Evolutionary conservation across 1,140 invertebrate species (phyloP), one percentile per base, ranked within the genome.

Genomic region (Asbolus verrucosus): DNA sequence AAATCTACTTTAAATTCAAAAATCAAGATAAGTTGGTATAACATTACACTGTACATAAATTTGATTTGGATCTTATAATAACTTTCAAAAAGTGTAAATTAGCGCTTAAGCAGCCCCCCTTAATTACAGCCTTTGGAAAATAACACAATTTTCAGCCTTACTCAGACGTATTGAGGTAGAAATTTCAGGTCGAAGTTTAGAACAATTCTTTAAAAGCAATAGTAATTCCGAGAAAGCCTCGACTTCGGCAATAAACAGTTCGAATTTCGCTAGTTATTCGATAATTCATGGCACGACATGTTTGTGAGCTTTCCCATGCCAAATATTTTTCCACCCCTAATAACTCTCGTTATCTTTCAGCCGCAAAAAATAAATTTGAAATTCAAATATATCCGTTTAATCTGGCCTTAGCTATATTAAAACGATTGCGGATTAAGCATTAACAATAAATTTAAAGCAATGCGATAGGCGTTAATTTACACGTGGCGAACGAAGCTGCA

Each of bases 401-500:
- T 54, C 46, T 27, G 46, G 46, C 19, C 46, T 24, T 14, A 54
- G 19, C 46, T 54, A 27, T 54, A 54, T 54, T 54, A 54, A 54
- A 54, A 27, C 46, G 19, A 54, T 27, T 27, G 46, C 9, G 43
- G 39, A 16, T 43, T 18, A 43, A 9, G 43, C 46, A 27, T 54
- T n/a, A 54, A 54, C 46, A 54, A 54, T 54, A 43, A 43, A 43
- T 54, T 54, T 27, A 21, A 24, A 54, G 46, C 33, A n/a, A 36
- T 6, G 46, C 46, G 46, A 54, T 54, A 24, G 46, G 46, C 13
- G 46, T 54, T 54, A 54, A 54, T 54, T 54, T 27, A 16, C n/a
- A 3, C 46, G 14, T 27, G 21, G 19, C 11, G 46, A 21, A 19
- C 19, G 27, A 54, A 54, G 46, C 46, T 54, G 38, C 39, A 8